Evolutionary conservation across 2,888 invertebrate species (phyloP), one percentile per base, ranked within the genome.

Genomic region (Chouioia cunea): DNA sequence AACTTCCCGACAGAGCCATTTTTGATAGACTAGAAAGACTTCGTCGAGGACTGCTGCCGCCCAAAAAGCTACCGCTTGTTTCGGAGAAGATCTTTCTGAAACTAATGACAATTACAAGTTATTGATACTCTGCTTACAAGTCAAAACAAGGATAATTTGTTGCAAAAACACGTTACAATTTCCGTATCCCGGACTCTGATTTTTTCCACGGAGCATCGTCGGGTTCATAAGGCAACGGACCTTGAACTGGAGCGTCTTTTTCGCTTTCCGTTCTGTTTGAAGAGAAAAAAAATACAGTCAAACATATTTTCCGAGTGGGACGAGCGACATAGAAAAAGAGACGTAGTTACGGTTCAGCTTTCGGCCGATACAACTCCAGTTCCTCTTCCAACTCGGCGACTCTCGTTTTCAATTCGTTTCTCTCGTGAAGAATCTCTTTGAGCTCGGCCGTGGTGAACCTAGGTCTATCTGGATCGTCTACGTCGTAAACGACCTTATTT

Each of bases 131-230:
- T 56, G 36, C 27, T 63, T 46, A 47, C 65, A 27, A 48, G 54
- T 23, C 14, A 20, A 14, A 14, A 15, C 16, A n/a, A 27, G 36
- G 54, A 10, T 27, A 58, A 22, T 59, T 60, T 2, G 23, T 20
- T 60, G 36, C 20, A 69, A 27, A 47, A 22, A 23, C 68, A 77
- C 91, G 93, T 91, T 89, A 96, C 96, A 96, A 94, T 90, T 94
- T 95, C 82, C 95, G 90, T 80, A 96, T 95, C 53, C 96, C 95
- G 74, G 95, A 95, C 86, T 95, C 93, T 46, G 91, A 89, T 81
- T 90, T 91, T 85, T 95, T 95, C 94, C 96, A 97, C 0, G 97
- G 97, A 70, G 98, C 98, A 87, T 99, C 98, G 80, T 97, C 96
- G 0, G 99, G 99, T 86, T 99, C 99, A 65, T 93, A 93, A 27